These are phyloP conservation scores for Ormia ochracea DNA, from an alignment of 2,888 invertebrate species.

Conservation along the genomic window DNA sequence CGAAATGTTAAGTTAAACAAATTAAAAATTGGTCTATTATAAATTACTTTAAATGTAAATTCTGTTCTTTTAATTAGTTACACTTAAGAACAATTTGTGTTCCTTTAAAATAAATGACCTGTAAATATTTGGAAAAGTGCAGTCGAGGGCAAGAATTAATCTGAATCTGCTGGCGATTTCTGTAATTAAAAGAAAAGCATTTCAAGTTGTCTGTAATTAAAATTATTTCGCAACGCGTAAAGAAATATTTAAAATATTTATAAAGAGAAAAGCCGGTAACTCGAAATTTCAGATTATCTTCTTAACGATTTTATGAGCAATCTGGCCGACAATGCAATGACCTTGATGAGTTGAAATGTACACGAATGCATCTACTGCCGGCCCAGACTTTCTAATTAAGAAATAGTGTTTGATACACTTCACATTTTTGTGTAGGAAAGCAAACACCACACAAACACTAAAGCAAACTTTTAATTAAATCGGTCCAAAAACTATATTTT, in stretches of 20 bases:
- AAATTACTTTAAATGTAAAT: constrained; percentile 55
- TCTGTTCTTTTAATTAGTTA: constrained; percentile 60
- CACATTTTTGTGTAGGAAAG: not conserved
- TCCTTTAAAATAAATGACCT: constrained; percentile 50
- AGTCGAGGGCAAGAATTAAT: not conserved
- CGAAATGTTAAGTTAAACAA: constrained; percentile 45
- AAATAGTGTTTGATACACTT: not conserved
- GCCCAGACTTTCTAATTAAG: too few species aligned
- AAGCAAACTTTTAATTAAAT: constrained; percentile 56
- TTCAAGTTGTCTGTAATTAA: not conserved
- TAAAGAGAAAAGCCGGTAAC: too few species aligned
- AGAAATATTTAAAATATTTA: not conserved
- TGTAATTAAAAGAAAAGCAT: not conserved
- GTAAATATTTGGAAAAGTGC: constrained; percentile 33
- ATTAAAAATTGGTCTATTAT: constrained; percentile 51
- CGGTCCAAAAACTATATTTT: constrained; percentile 1
- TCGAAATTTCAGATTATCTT: too few species aligned
- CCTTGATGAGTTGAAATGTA: too few species aligned
- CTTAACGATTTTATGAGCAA: too few species aligned
- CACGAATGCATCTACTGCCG: too few species aligned
- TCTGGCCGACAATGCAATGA: too few species aligned
- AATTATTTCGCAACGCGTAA: too few species aligned
- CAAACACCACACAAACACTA: not conserved
- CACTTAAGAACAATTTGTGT: constrained; percentile 44
- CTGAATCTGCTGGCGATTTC: not conserved